Evolutionary conservation across 2,113 vertebrate genomes (phyloP).

Genomic region (Cyanoramphus novaezelandiae): DNA sequence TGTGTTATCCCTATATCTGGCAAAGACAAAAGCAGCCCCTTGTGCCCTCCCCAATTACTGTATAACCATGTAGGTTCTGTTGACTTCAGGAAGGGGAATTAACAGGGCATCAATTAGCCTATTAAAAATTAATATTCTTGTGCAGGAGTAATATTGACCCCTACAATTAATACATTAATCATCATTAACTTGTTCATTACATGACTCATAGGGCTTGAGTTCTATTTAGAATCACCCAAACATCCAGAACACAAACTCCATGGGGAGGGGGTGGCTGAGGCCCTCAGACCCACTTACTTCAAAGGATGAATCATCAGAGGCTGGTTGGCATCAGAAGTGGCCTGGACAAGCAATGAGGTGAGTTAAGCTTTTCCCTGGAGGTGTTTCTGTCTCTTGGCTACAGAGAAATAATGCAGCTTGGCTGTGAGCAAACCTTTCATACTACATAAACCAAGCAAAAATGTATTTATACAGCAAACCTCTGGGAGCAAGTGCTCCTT

Average conservation of each 20-base stretch:
- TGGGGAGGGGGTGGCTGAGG: not conserved
- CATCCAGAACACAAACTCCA: not conserved
- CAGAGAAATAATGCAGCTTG: not conserved
- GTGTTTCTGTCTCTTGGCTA: not conserved
- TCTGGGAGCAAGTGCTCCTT: not conserved
- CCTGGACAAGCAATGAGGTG: not conserved
- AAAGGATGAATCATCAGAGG: conserved; percentile 29
- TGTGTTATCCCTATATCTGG: not conserved
- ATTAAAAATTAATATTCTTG: not conserved
- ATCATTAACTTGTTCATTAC: not conserved
- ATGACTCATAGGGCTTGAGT: not conserved
- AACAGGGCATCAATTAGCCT: not conserved
- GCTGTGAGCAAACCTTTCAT: not conserved
- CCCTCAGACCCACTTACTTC: not conserved
- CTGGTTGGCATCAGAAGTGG: not conserved
- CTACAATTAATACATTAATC: not conserved
- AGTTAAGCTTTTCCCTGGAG: not conserved
- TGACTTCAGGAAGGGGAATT: not conserved
- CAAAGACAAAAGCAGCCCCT: not conserved
- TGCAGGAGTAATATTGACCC: not conserved
- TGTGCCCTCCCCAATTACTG: not conserved
- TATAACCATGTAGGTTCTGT: not conserved
- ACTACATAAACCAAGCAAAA: not conserved
- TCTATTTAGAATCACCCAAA: not conserved
- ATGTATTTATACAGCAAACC: not conserved